phyloP scores from a whole-genome alignment of 2,888 invertebrate genomes.

The Stomorhina lunata region DNA sequence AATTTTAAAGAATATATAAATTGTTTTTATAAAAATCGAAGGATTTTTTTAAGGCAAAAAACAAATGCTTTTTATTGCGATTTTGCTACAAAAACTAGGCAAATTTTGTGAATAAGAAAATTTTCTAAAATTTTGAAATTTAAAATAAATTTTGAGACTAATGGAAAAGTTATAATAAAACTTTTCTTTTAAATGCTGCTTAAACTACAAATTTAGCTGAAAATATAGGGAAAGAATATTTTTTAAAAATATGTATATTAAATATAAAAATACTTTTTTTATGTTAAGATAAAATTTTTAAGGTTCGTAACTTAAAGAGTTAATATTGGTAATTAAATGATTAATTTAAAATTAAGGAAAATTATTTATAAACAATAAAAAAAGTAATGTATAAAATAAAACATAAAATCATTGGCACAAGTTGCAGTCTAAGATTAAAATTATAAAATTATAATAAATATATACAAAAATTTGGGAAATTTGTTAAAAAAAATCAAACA shows the following conservation, averaged over 20 bases:
- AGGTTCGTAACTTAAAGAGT: constrained; percentile 22
- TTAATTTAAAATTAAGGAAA: constrained; percentile 20
- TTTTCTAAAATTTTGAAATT: neutral
- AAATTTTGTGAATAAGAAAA: neutral
- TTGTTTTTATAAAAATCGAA: neutral
- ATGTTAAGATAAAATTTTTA: neutral
- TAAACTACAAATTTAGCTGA: constrained; percentile 76
- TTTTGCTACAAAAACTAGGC: neutral
- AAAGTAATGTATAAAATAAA: constrained; percentile 61
- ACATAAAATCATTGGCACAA: constrained; percentile 78
- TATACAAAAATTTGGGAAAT: constrained; percentile 33
- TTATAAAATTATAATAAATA: constrained; percentile 53
- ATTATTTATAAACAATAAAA: constrained; percentile 16
- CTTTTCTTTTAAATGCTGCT: constrained; percentile 60
- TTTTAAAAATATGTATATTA: no score
- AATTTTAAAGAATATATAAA: neutral
- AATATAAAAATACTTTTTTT: constrained; percentile 40
- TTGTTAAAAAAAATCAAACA: constrained; percentile 31
- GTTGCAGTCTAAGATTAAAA: constrained; percentile 75
- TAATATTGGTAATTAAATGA: neutral
- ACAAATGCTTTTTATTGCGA: constrained; percentile 9
- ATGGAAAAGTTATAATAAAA: constrained; percentile 12
- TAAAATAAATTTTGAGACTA: constrained; percentile 19
- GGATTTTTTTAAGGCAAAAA: constrained; percentile 20
- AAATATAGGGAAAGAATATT: constrained; percentile 74